phyloP scores from a whole-genome alignment of 2,113 vertebrate genomes.

The Steatornis caripensis region DNA sequence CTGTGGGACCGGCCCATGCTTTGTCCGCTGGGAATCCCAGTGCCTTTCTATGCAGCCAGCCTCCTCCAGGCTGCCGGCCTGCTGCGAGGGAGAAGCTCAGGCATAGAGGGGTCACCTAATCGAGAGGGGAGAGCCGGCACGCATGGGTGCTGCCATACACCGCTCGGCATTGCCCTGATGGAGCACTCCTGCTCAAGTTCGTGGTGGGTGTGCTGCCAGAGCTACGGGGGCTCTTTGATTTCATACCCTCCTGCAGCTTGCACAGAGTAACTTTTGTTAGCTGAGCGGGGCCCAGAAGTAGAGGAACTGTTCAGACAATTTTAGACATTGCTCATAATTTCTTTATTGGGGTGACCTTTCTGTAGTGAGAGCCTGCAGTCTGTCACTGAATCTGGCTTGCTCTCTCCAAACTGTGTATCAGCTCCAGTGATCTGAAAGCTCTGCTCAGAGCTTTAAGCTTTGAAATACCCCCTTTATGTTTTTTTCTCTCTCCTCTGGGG shows the following conservation, averaged over 20 bases:
- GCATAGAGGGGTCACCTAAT: background rate
- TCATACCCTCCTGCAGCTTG: background rate
- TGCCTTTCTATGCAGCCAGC: background rate
- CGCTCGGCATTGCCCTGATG: fast-evolving
- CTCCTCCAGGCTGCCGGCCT: background rate
- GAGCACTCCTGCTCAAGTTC: background rate
- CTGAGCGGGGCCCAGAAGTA: background rate
- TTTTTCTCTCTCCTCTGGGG: background rate
- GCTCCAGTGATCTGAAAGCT: background rate
- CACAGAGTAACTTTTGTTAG: background rate
- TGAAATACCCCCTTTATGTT: background rate
- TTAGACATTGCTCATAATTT: constrained; percentile 24
- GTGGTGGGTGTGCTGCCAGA: background rate
- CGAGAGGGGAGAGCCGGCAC: fast-evolving
- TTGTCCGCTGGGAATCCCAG: background rate
- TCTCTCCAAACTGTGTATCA: background rate
- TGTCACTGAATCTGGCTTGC: background rate
- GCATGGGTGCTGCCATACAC: fast-evolving
- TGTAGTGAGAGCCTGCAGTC: background rate
- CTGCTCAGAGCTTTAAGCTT: background rate
- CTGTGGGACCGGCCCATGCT: fast-evolving
- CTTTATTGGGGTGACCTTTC: constrained; percentile 43
- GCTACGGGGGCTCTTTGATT: background rate
- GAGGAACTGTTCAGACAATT: constrained; percentile 36
- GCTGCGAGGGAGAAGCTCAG: background rate